These are phyloP conservation scores for Acleris laterana DNA, from an alignment of 2,888 invertebrate species.

Conservation along the genomic window DNA sequence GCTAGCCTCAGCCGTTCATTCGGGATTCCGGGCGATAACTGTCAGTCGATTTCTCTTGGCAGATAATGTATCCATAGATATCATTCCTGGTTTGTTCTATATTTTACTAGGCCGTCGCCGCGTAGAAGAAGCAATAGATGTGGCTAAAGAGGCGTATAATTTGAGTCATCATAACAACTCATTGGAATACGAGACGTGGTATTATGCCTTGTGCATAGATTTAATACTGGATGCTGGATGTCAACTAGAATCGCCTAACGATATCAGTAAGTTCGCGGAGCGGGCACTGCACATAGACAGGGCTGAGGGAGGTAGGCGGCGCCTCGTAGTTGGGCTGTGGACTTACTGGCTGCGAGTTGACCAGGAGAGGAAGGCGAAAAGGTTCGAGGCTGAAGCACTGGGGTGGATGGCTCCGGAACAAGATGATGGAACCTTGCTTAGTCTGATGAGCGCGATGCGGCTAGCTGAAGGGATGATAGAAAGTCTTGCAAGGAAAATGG, in stretches of 20 bases:
- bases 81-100: slow-evolving; percentile 76
- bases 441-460: slow-evolving; percentile 65
- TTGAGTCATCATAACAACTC: slow-evolving; percentile 53
- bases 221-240: slow-evolving; percentile 84
- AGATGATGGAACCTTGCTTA: slow-evolving; percentile 61
- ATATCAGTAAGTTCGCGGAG: slow-evolving; percentile 72
- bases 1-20: slow-evolving; percentile 59
- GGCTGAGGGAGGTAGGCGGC: slow-evolving; percentile 56
- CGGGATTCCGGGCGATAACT: slow-evolving; percentile 71
- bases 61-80: slow-evolving; percentile 65
- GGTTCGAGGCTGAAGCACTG: slow-evolving; percentile 72
- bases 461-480: slow-evolving; percentile 77
- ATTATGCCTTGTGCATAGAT: slow-evolving; percentile 84
- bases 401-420: slow-evolving; percentile 56
- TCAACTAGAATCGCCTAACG: slow-evolving; percentile 74
- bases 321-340: slow-evolving; percentile 70
- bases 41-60: slow-evolving; percentile 74
- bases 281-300: slow-evolving; percentile 57
- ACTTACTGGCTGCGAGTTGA: slow-evolving; percentile 73
- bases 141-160: slow-evolving; percentile 63
- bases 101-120: slow-evolving; percentile 69
- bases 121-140: slow-evolving; percentile 77
- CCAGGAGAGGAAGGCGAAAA: slow-evolving; percentile 63
- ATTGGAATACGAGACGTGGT: slow-evolving; percentile 74
- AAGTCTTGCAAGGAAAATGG: slow-evolving; percentile 74